phyloP scores from a whole-genome alignment of 2,797 vertebrate genomes.

The Tachyglossus aculeatus region DNA sequence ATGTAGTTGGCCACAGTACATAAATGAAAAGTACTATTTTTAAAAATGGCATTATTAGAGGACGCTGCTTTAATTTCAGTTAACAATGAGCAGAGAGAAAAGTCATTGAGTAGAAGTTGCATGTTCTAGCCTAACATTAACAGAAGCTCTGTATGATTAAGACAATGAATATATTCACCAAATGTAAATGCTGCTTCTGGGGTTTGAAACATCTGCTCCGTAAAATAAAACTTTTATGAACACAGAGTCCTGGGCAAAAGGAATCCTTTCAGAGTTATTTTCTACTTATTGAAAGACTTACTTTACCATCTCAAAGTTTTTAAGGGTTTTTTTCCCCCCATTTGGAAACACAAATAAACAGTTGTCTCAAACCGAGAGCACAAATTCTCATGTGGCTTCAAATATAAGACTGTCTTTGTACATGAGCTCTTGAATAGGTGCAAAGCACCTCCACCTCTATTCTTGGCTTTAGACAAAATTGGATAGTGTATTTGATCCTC shows the following conservation, averaged over 20 bases:
- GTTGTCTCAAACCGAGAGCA: constrained; percentile 1
- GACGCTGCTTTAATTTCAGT: constrained; percentile 24
- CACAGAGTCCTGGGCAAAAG: constrained; percentile 42
- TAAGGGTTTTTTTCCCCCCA: constrained; percentile 11
- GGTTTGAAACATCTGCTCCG: constrained; percentile 49
- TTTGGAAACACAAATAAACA: constrained; percentile 25
- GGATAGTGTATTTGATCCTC: not conserved
- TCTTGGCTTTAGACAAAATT: not conserved
- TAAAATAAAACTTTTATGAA: constrained; percentile 46
- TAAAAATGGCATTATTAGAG: constrained; percentile 34
- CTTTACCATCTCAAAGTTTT: constrained; percentile 26
- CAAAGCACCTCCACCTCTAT: not conserved
- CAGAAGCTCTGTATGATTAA: constrained; percentile 45
- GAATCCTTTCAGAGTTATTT: constrained; percentile 32
- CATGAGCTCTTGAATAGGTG: not conserved
- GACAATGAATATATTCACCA: constrained; percentile 60
- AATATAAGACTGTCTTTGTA: constrained; percentile 25
- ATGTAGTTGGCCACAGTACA: constrained; percentile 30
- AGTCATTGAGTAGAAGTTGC: constrained; percentile 36
- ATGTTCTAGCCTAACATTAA: constrained; percentile 23
- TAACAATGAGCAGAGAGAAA: too few relatives aligned
- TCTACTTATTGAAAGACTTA: constrained; percentile 21
- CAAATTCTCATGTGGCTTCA: not conserved
- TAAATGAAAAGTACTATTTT: constrained; percentile 54
- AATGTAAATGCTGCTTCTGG: constrained; percentile 33